Conservation (phyloP, 30 jellyfish, hydroid and myxozoan genomes). For the Aurelia aurita complex sp. Pacific region DNA sequence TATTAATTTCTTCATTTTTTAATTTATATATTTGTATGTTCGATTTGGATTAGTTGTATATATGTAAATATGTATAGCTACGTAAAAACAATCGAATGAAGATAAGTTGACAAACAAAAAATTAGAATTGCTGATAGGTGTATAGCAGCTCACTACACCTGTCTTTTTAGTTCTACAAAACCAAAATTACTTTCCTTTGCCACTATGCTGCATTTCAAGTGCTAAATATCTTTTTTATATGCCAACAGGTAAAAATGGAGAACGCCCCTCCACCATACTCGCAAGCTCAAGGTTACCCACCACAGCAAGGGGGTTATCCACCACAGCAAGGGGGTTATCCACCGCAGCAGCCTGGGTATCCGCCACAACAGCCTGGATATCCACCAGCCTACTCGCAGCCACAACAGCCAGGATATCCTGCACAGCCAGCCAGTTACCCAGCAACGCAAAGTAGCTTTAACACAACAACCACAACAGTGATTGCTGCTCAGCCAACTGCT, state of each 20-base stretch:
- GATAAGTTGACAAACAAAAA: too few relatives aligned
- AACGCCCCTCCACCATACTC: slow-evolving; percentile 37
- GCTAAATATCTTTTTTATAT: too few relatives aligned
- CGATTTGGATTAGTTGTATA: too few relatives aligned
- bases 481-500: slow-evolving; percentile 84
- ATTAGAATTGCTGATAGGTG: too few relatives aligned
- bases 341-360: slow-evolving; percentile 59
- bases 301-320: slow-evolving; percentile 38
- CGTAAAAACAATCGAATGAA: too few relatives aligned
- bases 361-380: slow-evolving; percentile 61
- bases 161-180: too few relatives aligned
- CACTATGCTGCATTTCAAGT: too few relatives aligned
- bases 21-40: too few relatives aligned
- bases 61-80: too few relatives aligned
- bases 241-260: background rate
- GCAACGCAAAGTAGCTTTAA: slow-evolving; percentile 15
- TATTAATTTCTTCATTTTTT: too few relatives aligned
- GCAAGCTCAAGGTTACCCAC: slow-evolving; percentile 46
- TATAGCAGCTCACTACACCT: too few relatives aligned
- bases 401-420: slow-evolving; percentile 46
- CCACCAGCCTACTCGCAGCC: slow-evolving; percentile 36
- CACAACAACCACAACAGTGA: slow-evolving; percentile 48
- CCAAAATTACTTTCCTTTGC: too few relatives aligned
- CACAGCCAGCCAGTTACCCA: slow-evolving; percentile 67
- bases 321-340: slow-evolving; percentile 53